Evolutionary conservation across 2,797 vertebrate species (phyloP), one percentile per base, ranked within the genome.

Genomic region (Phylloscopus collybita): DNA sequence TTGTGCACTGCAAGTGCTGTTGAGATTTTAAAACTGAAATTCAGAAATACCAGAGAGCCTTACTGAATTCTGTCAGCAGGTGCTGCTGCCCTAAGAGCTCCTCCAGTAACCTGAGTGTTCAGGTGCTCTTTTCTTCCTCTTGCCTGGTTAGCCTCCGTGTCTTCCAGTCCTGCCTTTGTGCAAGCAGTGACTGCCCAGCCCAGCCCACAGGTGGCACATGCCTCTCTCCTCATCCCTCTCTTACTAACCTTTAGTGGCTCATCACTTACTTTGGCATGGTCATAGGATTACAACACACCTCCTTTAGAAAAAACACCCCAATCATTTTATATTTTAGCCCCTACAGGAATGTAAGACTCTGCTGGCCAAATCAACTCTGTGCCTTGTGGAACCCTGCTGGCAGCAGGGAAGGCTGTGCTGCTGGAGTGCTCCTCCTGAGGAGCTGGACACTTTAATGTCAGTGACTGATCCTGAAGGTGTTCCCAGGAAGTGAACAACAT

Each of bases 391-490:
- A 27, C 17, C 7, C 30, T 61, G 3, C 32, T 13, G 62, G 47
- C n/a, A 62, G 38, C 1, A 50, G 53, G 64, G 27, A 22, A 32
- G n/a, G 34, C 38, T 80, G 65, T 29, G 1, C 23, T 38, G 69
- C 3, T 22, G 50, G 26, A 47, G 14, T 5, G 53, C 10, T 73
- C 30, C 60, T 19, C 0, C 0, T 67, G 40, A 10, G 29, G 19
- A 17, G 36, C 2, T 62, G 71, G 59, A 23, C 16, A 27, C 20
- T 36, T 19, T 3, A 34, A 18, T 0, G 0, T 7, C 8, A 14
- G n/a, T 40, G 59, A 26, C 42, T 40, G 69, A 23, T 78, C 21
- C 73, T 40, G 40, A 36, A 75, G 38, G n/a, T 45, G n/a, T 17
- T 88, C 44, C 59, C 64, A 59, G 67, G 67, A 74, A 34, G 38